A percentile compares a stretch with the other conserved stretches of the same genome.
Conservation (phyloP, 2,888 invertebrate genomes). For the Sesia apiformis region DNA sequence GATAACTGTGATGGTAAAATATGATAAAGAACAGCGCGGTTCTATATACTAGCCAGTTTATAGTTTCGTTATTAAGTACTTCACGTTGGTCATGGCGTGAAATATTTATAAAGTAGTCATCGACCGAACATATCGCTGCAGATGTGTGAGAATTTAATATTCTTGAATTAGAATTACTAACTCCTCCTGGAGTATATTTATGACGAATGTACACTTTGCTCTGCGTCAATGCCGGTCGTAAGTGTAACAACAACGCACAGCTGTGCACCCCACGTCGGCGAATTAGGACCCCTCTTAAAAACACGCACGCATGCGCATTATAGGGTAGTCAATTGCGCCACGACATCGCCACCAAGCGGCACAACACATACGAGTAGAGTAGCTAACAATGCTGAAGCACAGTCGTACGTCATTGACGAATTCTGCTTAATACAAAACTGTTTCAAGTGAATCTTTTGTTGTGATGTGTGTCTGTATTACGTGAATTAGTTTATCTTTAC, state of each 20-base stretch:
- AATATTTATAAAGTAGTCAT: no score
- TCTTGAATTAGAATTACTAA: no score
- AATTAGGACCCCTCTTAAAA: constrained; percentile 55
- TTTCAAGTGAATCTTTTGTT: constrained; percentile 6
- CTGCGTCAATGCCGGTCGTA: not conserved
- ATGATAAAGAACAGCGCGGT: no score
- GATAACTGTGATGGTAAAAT: no score
- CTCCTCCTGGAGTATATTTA: no score
- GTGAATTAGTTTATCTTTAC: constrained; percentile 12
- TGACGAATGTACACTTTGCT: no score
- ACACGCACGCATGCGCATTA: constrained; percentile 60
- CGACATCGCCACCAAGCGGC: constrained; percentile 38
- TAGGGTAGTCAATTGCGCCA: constrained; percentile 44
- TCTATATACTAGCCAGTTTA: no score
- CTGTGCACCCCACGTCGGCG: constrained; percentile 58
- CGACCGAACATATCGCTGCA: no score
- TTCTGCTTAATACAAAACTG: constrained; percentile 17
- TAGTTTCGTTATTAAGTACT: no score
- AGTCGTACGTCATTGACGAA: constrained; percentile 33
- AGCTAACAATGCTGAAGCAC: constrained; percentile 42
- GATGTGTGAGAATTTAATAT: no score
- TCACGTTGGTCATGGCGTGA: no score
- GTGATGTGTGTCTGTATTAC: not conserved
- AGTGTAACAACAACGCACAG: constrained; percentile 32
- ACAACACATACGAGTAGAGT: constrained; percentile 28